A percentile compares a stretch with the other conserved stretches of the same genome.
These are phyloP conservation scores for Gobionotothen gibberifrons DNA, from an alignment of 2,797 vertebrate species.

Conservation along the genomic window DNA sequence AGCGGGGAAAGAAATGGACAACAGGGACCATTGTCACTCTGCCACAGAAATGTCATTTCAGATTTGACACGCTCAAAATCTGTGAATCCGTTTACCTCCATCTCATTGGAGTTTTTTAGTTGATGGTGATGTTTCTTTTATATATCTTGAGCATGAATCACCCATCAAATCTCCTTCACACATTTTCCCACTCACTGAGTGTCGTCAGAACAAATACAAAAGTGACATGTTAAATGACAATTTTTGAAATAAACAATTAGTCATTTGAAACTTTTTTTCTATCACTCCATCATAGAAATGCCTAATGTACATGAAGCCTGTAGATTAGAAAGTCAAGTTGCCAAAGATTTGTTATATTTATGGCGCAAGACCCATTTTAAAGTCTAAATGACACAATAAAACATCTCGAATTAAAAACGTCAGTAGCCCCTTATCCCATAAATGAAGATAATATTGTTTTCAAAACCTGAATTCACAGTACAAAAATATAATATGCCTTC, in stretches of 20 bases:
- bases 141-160: conserved; percentile 34
- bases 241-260: conserved; percentile 41
- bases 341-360: conserved; percentile 57
- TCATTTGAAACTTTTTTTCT: conserved; percentile 28
- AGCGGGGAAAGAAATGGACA: conserved; percentile 59
- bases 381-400: conserved; percentile 78
- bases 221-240: conserved; percentile 46
- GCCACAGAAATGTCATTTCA: conserved; percentile 53
- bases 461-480: conserved; percentile 87
- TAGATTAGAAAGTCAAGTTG: conserved; percentile 61
- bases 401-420: conserved; percentile 82
- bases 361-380: conserved; percentile 71
- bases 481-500: conserved; percentile 88
- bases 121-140: conserved; percentile 18
- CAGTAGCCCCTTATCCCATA: conserved; percentile 89
- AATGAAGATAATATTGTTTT: conserved; percentile 84
- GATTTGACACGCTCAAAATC: conserved; percentile 34
- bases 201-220: conserved; percentile 67
- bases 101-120: conserved; percentile 31
- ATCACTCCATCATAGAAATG: conserved; percentile 60
- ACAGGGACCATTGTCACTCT: conserved; percentile 53
- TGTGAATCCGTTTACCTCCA: conserved; percentile 27
- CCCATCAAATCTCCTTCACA: conserved; percentile 38
- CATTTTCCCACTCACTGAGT: conserved; percentile 65
- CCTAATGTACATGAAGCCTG: conserved; percentile 57